A percentile compares a stretch with the other conserved stretches of the same genome.
Evolutionary conservation across 2,888 invertebrate genomes (phyloP).

Genomic region (Lucinisca nassula): DNA sequence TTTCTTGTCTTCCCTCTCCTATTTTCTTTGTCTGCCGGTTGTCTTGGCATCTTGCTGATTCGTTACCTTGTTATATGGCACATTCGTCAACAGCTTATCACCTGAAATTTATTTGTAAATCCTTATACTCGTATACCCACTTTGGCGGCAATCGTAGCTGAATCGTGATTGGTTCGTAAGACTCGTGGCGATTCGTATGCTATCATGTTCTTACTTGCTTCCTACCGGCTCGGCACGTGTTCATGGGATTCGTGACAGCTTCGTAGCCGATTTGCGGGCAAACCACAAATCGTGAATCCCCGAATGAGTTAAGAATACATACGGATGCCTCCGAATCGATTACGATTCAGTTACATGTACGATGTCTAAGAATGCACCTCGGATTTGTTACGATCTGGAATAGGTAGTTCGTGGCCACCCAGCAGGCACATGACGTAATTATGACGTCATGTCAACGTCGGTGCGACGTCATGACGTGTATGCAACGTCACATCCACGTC

Average conservation of each 20-base stretch:
- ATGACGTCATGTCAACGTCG: no score
- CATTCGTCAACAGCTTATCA: conserved; percentile 38
- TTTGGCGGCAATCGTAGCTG: conserved; percentile 35
- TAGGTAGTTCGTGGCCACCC: conserved; percentile 35
- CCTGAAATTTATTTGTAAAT: conserved; percentile 26
- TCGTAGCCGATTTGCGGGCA: conserved; percentile 34
- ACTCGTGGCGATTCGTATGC: conserved; percentile 44
- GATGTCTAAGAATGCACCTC: conserved; percentile 30
- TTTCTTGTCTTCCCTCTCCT: conserved; percentile 8
- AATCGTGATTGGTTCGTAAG: conserved; percentile 29
- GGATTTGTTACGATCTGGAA: conserved; percentile 35
- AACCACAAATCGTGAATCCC: conserved; percentile 23
- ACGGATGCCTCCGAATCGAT: conserved; percentile 29
- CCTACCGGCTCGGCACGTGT: conserved; percentile 36
- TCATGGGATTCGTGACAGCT: conserved; percentile 42
- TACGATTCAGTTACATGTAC: no score
- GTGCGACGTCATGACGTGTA: no score
- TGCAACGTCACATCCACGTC: no score
- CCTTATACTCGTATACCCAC: conserved; percentile 16
- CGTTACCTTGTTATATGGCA: conserved; percentile 17
- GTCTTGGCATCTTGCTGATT: conserved; percentile 40
- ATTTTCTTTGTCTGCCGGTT: not conserved
- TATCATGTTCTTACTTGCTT: conserved; percentile 28
- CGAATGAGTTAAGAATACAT: conserved; percentile 37
- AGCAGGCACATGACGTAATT: no score